These are phyloP conservation scores for Falco naumanni DNA, from an alignment of 2,797 vertebrate species.

Conservation along the genomic window DNA sequence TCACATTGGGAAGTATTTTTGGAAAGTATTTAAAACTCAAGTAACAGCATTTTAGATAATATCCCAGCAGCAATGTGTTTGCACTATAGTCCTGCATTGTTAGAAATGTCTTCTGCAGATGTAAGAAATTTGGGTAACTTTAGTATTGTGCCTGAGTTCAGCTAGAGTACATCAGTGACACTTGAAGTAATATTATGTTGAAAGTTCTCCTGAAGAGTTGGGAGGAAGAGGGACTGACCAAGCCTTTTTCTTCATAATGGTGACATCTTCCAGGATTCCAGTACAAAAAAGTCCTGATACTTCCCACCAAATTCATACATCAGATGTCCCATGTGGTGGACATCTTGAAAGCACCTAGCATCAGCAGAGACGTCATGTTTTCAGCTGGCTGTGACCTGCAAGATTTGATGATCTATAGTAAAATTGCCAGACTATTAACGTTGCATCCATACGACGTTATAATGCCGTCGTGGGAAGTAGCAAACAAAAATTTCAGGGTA, in stretches of 20 bases:
- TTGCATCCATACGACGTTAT: background rate
- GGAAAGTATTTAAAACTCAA: background rate
- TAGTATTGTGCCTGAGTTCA: background rate
- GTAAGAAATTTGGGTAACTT: background rate
- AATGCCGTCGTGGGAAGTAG: background rate
- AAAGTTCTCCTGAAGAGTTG: background rate
- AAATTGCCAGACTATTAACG: background rate
- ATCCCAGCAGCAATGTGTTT: background rate
- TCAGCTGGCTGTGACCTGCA: background rate
- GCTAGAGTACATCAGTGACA: too few relatives aligned
- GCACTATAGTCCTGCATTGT: background rate
- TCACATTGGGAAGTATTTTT: background rate
- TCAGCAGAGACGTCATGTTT: background rate
- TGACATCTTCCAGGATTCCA: background rate
- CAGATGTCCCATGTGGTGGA: background rate
- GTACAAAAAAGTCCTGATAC: background rate
- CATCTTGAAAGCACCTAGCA: background rate
- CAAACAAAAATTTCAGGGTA: background rate
- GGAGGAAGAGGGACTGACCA: background rate
- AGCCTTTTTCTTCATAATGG: background rate
- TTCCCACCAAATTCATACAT: background rate
- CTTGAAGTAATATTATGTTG: background rate
- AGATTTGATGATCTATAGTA: too few relatives aligned
- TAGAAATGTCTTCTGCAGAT: background rate
- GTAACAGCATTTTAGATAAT: background rate